These are phyloP conservation scores for Tineola bisselliella DNA, from an alignment of 2,888 invertebrate species.

Conservation along the genomic window DNA sequence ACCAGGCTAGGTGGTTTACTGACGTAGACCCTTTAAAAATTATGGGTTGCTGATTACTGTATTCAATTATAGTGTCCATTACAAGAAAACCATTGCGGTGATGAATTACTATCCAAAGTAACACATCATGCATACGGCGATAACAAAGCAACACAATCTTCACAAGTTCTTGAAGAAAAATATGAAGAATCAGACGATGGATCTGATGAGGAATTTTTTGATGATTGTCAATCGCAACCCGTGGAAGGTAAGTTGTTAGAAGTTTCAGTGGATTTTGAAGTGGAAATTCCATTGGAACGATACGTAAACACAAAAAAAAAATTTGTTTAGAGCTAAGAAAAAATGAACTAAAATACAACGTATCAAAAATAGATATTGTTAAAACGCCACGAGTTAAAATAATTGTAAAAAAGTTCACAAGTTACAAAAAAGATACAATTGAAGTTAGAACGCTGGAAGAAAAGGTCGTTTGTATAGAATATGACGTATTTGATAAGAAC, in stretches of 20 bases:
- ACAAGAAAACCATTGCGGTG: too few relatives aligned
- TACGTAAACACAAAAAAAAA: too few relatives aligned
- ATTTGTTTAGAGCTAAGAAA: background rate
- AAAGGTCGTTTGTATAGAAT: constrained; percentile 51
- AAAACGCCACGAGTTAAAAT: constrained; percentile 41
- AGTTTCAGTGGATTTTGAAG: too few relatives aligned
- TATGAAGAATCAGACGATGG: background rate
- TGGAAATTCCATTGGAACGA: background rate
- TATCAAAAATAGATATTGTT: constrained; percentile 24
- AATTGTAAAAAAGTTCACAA: constrained; percentile 44
- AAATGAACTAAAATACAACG: background rate
- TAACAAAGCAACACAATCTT: background rate
- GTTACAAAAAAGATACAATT: constrained; percentile 37
- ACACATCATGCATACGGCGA: background rate
- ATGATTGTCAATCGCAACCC: background rate
- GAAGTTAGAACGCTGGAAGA: constrained; percentile 47
- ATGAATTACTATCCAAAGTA: too few relatives aligned
- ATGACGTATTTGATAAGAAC: constrained; percentile 35
- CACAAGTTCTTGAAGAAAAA: background rate
- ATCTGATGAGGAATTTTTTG: background rate
- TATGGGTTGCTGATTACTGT: too few relatives aligned
- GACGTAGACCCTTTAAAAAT: too few relatives aligned
- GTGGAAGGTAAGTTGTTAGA: background rate
- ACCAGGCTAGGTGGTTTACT: too few relatives aligned
- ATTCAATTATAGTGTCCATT: too few relatives aligned